A percentile compares a stretch with the other conserved stretches of the same genome.
phyloP scores from a whole-genome alignment of 2,113 vertebrate species.

The Ophthalmolycus amberensis region DNA sequence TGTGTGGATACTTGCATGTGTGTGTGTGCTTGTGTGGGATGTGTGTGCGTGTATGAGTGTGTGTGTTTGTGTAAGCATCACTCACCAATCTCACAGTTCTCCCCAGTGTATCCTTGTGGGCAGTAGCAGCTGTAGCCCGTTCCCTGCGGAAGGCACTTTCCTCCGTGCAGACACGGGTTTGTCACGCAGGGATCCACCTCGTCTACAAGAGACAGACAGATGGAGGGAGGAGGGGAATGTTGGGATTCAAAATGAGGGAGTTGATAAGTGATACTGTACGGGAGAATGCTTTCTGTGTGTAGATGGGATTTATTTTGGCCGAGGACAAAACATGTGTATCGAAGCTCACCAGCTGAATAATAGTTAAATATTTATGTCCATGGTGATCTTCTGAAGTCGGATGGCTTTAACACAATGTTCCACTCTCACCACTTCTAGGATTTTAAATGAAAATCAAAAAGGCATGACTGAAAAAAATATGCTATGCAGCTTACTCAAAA shows the following conservation, averaged over 20 bases:
- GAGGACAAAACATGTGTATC: slow-evolving; percentile 15
- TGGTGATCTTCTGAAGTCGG: slow-evolving; percentile 9
- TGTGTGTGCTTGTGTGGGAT: neutral
- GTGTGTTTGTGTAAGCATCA: slow-evolving; percentile 29
- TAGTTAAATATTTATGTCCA: slow-evolving; percentile 12
- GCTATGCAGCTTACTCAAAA: slow-evolving; percentile 22
- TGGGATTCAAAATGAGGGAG: neutral
- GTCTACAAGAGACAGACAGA: slow-evolving; percentile 65
- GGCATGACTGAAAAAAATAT: slow-evolving; percentile 6
- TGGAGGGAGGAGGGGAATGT: neutral
- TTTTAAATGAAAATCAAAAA: slow-evolving; percentile 7
- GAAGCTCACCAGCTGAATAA: neutral
- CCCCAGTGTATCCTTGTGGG: slow-evolving; percentile 89
- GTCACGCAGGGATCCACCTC: slow-evolving; percentile 86
- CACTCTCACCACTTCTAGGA: neutral
- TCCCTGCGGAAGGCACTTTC: slow-evolving; percentile 87
- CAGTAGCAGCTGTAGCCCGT: slow-evolving; percentile 91
- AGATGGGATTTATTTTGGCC: slow-evolving; percentile 3
- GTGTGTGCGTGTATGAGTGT: slow-evolving; percentile 19
- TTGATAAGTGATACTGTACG: slow-evolving; percentile 36
- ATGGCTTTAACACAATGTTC: neutral
- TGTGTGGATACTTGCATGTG: neutral
- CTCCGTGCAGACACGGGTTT: slow-evolving; percentile 92
- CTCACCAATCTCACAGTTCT: slow-evolving; percentile 98
- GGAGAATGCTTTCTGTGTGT: neutral